Base-by-base conservation (phyloP, 2,797 vertebrate species). In the Crenuchus spilurus region DNA sequence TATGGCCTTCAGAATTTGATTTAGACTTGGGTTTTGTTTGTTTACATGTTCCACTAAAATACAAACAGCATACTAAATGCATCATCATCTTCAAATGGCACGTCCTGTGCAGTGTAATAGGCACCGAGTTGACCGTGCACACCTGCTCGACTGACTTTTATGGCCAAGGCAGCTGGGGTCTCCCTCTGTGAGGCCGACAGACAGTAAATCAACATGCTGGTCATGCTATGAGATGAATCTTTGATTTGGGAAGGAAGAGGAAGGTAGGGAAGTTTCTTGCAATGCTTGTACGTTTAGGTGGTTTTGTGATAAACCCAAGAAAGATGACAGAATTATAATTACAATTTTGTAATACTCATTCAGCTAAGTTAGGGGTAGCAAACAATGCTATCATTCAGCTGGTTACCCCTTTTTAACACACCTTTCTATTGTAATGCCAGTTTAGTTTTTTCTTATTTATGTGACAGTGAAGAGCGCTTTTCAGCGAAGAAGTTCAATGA, bases 81-180 rank as follows among this genome's bases (percentile, higher is more conserved):
- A 64, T 13, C 35, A 64, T 78, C 72, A 48, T 73, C 54, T 46
- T 72, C 42, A 60, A 67, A 68, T 31, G 16, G 58, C 35, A 48
- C 20, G 30, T 51, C 26, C 58, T 41, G 70, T 18, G 26, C n/a
- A 24, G 24, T 13, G 61, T 51, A 35, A 39, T 26, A 14, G 16
- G 64, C 57, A 22, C 20, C 2, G 30, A 44, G 58, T 42, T 68
- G 63, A 68, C 63, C 70, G 30, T 41, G 33, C 46, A 75, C 83
- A 84, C 76, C 80, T 84, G 83, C 78, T 81, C 46, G 63, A 63
- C 61, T 79, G 73, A 72, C 67, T 74, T 82, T 85, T 83, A 84
- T 31, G 67, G 63, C 57, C 35, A 24, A 78, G 70, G 79, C 79
- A 84, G 80, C 74, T 76, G 68, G 76, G 63, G 72, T 70, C 61